phyloP scores from a whole-genome alignment of 1,140 invertebrate genomes.

The Euwallacea similis region DNA sequence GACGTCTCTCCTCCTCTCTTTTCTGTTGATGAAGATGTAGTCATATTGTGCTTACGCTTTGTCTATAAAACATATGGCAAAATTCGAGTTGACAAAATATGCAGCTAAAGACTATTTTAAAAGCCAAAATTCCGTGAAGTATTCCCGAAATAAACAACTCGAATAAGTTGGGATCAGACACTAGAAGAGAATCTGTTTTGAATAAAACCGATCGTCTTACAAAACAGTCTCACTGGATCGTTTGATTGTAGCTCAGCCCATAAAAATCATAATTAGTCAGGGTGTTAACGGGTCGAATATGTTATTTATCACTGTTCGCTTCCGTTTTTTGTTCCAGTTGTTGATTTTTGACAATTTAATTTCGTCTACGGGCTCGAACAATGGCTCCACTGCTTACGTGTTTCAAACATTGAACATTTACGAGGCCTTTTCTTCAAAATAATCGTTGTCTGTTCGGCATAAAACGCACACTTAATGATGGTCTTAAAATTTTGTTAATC shows the following conservation, averaged over 20 bases:
- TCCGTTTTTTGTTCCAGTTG: constrained; percentile 6
- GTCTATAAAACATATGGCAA: too few species aligned
- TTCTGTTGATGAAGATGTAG: too few species aligned
- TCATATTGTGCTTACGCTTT: too few species aligned
- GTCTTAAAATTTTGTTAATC: neutral
- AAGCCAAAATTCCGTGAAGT: neutral
- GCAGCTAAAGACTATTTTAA: neutral
- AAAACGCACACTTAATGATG: neutral
- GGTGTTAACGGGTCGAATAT: neutral
- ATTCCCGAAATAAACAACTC: too few species aligned
- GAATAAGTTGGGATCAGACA: too few species aligned
- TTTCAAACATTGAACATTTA: neutral
- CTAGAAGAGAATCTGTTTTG: too few species aligned
- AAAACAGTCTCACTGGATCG: neutral
- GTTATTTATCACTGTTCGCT: constrained; percentile 2
- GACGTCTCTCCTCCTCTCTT: too few species aligned
- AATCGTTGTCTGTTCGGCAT: neutral
- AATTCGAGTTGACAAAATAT: neutral
- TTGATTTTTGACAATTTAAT: constrained; percentile 7
- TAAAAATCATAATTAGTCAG: constrained; percentile 6
- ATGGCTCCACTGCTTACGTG: neutral
- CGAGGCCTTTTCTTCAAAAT: neutral
- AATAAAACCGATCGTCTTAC: too few species aligned
- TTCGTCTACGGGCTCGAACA: neutral
- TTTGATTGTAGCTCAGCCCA: neutral